Percentiles rank a stretch among this genome's conserved stretches.
Conservation (phyloP, 1,140 invertebrate genomes). For the Heterodera schachtii region DNA sequence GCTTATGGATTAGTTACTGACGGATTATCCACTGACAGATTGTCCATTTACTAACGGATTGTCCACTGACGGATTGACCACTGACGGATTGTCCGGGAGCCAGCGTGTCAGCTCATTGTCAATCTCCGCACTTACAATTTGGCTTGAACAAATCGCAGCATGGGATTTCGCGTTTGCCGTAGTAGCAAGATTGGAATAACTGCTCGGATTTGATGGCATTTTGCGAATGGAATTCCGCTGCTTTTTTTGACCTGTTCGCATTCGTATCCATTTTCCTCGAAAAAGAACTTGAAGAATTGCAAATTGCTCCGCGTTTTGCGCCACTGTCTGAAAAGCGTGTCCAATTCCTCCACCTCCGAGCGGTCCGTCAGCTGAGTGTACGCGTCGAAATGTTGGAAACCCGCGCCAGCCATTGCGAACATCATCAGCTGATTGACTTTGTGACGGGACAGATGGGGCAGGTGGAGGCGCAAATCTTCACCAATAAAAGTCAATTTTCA, state of each 20-base stretch:
- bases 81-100: too few species aligned
- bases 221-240: background rate
- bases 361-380: constrained; percentile 21
- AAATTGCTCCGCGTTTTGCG: constrained; percentile 18
- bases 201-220: background rate
- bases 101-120: too few species aligned
- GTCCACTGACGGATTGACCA: too few species aligned
- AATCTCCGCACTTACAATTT: constrained; percentile 16
- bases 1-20: too few species aligned
- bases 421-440: constrained; percentile 27
- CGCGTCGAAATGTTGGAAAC: constrained; percentile 38
- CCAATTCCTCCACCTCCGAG: constrained; percentile 28
- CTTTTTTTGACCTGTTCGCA: constrained; percentile 41
- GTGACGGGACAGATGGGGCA: constrained; percentile 18
- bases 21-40: too few species aligned
- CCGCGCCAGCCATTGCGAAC: constrained; percentile 39
- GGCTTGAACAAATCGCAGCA: constrained; percentile 43
- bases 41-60: too few species aligned
- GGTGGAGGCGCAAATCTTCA: constrained; percentile 20
- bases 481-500: background rate
- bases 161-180: constrained; percentile 26
- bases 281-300: constrained; percentile 42
- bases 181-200: constrained; percentile 36
- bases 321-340: constrained; percentile 30
- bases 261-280: constrained; percentile 43